Base-by-base conservation (phyloP, 2,113 vertebrate species). In the Scomber colias region DNA sequence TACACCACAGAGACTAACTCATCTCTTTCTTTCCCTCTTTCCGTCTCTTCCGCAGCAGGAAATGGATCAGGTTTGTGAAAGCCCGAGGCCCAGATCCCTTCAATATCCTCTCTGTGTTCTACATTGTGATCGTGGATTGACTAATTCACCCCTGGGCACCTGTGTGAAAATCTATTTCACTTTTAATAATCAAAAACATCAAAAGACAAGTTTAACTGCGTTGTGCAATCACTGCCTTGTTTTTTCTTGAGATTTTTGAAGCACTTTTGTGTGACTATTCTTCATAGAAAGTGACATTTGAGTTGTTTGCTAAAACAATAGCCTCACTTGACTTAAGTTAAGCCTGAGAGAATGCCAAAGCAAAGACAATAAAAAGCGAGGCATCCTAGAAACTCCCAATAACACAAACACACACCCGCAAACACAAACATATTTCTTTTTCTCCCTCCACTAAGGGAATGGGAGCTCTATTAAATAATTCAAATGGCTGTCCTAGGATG, bases 381-480 rank as follows among this genome's bases (percentile, higher is more conserved):
- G 71, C 71, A 10, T 73, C 8, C 17, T 31, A 59, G 53, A 71
- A 74, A 77, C 66, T 74, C 87, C 83, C 79, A 73, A 77, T 68
- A 86, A 85, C 67, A 83, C 74, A 70, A 63, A 67, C 69, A 65
- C 60, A 40, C 4, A n/a, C 24, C 49, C 14, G 7, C 73, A 83
- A 65, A 78, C 88, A 93, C 81, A 90, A 87, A 90, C 75, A 87
- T 82, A 87, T 85, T 78, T 87, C 40, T 90, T 77, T 72, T 88
- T 79, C 79, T 88, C 62, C 11, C 77, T 77, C 74, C 80, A 82
- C 82, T 82, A 53, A 81, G 87, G 84, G 82, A 91, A 89, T 66
- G 75, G 83, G 78, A 74, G 85, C 83, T 87, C 87, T 92, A 88
- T 95, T 95, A 94, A 95, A 95, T 95, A 93, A 95, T 95, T 95